These are phyloP conservation scores for Drosophila simulans DNA, from an alignment of 1,140 invertebrate species.

Conservation along the genomic window DNA sequence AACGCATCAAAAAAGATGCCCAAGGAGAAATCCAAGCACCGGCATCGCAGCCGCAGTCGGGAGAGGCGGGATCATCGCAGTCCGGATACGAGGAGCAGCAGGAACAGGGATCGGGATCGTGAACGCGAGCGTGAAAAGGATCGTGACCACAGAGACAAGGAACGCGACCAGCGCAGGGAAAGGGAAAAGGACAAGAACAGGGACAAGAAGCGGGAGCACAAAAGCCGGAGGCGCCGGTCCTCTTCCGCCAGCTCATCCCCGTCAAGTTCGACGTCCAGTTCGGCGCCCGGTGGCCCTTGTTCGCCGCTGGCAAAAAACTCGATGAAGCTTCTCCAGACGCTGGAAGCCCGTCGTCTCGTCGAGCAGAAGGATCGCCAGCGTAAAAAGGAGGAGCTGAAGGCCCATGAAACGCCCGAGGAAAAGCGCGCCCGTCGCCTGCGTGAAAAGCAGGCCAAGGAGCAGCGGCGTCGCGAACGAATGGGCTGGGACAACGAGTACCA, in stretches of 20 bases:
- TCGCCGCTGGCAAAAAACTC: conserved; percentile 52
- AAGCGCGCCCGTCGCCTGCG: conserved; percentile 93
- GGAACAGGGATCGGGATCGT: conserved; percentile 36
- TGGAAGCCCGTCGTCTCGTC: conserved; percentile 89
- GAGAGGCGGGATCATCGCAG: conserved; percentile 8
- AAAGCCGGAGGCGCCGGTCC: conserved; percentile 31
- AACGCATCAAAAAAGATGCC: conserved; percentile 39
- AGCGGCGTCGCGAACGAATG: conserved; percentile 94
- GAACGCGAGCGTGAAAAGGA: conserved; percentile 28
- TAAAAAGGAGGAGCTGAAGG: conserved; percentile 94
- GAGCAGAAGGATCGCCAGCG: conserved; percentile 88
- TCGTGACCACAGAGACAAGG: conserved; percentile 28
- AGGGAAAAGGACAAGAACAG: conserved; percentile 32
- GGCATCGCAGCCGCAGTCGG: conserved; percentile 48
- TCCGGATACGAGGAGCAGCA: conserved; percentile 21
- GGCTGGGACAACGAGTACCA: conserved; percentile 98
- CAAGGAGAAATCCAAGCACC: conserved; percentile 50
- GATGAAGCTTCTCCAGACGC: conserved; percentile 88
- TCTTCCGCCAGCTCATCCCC: conserved; percentile 33
- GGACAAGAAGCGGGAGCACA: conserved; percentile 9
- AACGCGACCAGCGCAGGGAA: conserved; percentile 18
- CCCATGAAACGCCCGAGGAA: conserved; percentile 97
- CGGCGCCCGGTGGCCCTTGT: neutral
- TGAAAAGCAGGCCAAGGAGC: conserved; percentile 97
- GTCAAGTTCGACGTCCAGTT: conserved; percentile 16